phyloP scores from a whole-genome alignment of 1,140 invertebrate species.

The Lordiphosa stackelbergi region DNA sequence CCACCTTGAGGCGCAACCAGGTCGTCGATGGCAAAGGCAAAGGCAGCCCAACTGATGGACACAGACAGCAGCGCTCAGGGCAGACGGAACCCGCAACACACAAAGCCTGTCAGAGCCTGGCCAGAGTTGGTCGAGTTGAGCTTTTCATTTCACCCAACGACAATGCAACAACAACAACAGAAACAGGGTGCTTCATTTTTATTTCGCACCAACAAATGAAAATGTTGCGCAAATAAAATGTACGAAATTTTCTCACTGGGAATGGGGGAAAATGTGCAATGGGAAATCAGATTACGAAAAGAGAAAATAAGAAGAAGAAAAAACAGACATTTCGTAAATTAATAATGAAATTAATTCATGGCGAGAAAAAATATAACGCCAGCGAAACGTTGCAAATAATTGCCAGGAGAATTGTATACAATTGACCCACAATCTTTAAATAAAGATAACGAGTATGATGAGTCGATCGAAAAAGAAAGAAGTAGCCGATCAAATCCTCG shows the following conservation, averaged over 20 bases:
- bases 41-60: slow-evolving; percentile 18
- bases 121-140: slow-evolving; percentile 8
- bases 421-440: no score
- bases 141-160: slow-evolving; percentile 9
- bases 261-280: slow-evolving; percentile 10
- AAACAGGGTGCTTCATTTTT: slow-evolving; percentile 11
- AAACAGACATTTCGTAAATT: slow-evolving; percentile 38
- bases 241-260: slow-evolving; percentile 30
- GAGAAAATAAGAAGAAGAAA: slow-evolving; percentile 7
- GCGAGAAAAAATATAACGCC: background rate
- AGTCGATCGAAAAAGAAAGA: no score
- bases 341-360: slow-evolving; percentile 51
- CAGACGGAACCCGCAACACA: slow-evolving; percentile 15
- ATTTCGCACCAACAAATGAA: slow-evolving; percentile 37
- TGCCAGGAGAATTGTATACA: no score
- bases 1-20: slow-evolving; percentile 2
- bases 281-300: slow-evolving; percentile 5
- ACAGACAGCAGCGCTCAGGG: slow-evolving; percentile 3
- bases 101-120: slow-evolving; percentile 20
- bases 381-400: slow-evolving; percentile 8
- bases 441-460: no score
- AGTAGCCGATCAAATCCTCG: no score
- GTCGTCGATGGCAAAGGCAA: slow-evolving; percentile 8
- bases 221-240: slow-evolving; percentile 58
- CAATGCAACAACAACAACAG: slow-evolving; percentile 8